Percentiles rank a stretch among this genome's conserved stretches.
These are phyloP conservation scores for Saccostrea glomerata DNA, from an alignment of 1,140 invertebrate species.

Conservation along the genomic window DNA sequence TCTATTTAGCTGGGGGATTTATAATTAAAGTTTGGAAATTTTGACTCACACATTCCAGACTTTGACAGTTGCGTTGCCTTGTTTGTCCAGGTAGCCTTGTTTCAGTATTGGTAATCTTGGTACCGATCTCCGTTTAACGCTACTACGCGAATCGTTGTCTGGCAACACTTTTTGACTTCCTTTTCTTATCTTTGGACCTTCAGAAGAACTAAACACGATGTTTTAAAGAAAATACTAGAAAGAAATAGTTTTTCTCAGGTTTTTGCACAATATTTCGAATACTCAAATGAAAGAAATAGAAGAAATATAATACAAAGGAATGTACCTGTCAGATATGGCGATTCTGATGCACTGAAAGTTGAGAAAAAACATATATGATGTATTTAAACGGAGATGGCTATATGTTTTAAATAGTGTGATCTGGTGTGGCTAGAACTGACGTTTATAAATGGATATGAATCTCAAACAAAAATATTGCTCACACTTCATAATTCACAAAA, in stretches of 20 bases:
- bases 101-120: neutral
- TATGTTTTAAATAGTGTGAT: neutral
- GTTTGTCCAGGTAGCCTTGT: constrained; percentile 1
- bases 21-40: too few species aligned
- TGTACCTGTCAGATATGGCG: constrained; percentile 2
- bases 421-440: neutral
- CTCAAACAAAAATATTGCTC: too few species aligned
- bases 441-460: neutral
- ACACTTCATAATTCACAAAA: neutral
- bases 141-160: neutral
- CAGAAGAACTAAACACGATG: too few species aligned
- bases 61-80: neutral
- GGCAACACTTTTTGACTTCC: neutral
- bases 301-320: too few species aligned
- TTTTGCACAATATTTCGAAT: neutral
- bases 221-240: too few species aligned
- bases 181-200: too few species aligned
- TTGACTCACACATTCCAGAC: neutral
- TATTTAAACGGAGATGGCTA: neutral
- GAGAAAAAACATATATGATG: neutral
- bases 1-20: too few species aligned
- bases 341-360: constrained; percentile 6
- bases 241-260: too few species aligned
- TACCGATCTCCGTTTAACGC: neutral
- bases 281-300: neutral